Evolutionary conservation across 1,140 invertebrate species (phyloP), one percentile per base, ranked within the genome.

Genomic region (Drosophila aff.): DNA sequence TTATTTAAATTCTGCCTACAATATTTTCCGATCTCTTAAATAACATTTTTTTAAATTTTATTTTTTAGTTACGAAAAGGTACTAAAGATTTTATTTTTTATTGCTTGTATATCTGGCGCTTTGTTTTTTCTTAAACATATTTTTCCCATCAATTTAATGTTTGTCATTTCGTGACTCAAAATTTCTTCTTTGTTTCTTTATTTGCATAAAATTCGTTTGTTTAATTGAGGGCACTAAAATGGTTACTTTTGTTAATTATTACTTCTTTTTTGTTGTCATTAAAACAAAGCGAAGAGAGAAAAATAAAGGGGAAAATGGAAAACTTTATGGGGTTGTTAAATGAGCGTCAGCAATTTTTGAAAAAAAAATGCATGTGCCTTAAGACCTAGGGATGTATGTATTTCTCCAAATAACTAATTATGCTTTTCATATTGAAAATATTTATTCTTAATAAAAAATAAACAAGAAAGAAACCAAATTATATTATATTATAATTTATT

Each of bases 121-220:
- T 26, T 15, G 18, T 13, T 28, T 15, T 44, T 49, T 73, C 36
- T 44, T 64, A 26, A 41, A 23, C 5, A 31, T n/a, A 28, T 47
- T 47, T 43, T 41, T 66, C 43, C 26, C 72, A 65, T 40, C 26
- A 61, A 33, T 73, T 81, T 73, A 66, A 52, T 53, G 61, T 63
- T 62, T 67, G 67, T 68, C 61, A 71, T 84, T 73, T 73, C 47
- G 41, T 66, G 62, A 55, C 23, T 23, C n/a, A 21, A 58, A 59
- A 40, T 68, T 23, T 33, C 26, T n/a, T 28, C 31, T 57, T 75
- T 69, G 31, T 63, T 61, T 73, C 47, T 43, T 47, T 44, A 46
- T 21, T 26, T 38, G 43, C 49, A 28, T 43, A 33, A 64, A 68
- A 41, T 28, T 79, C 40, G 23, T 49, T 57, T 57, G n/a, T 28